A percentile compares a stretch with the other conserved stretches of the same genome.
These are phyloP conservation scores for Hydroisotoma schaefferi DNA, from an alignment of 2,888 invertebrate species.

Conservation along the genomic window DNA sequence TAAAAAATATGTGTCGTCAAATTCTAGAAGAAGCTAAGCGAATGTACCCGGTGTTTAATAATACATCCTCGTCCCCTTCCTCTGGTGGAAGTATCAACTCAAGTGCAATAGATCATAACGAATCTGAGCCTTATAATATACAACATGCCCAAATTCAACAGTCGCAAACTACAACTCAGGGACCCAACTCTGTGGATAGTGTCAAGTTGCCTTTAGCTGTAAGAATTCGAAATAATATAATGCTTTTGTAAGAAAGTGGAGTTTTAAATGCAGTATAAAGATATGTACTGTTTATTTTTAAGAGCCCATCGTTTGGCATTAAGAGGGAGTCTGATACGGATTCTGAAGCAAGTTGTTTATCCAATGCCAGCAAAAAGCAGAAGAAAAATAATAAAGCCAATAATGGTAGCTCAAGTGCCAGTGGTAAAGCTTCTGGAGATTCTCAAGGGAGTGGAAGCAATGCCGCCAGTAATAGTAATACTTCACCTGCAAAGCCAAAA, in stretches of 20 bases:
- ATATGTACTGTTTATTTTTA: conserved; percentile 48
- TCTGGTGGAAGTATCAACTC: conserved; percentile 6
- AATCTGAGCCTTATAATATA: conserved; percentile 33
- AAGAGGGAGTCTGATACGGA: conserved; percentile 67
- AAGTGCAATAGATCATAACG: conserved; percentile 46
- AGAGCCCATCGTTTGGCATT: conserved; percentile 60
- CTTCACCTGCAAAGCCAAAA: conserved; percentile 45
- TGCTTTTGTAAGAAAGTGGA: background rate
- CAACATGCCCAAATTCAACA: conserved; percentile 23
- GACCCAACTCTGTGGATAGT: conserved; percentile 29
- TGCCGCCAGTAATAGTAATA: conserved; percentile 32
- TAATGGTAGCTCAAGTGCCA: conserved; percentile 20
- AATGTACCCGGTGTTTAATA: conserved; percentile 58
- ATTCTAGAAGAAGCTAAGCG: conserved; percentile 75
- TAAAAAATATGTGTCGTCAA: conserved; percentile 67
- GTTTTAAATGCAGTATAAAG: background rate
- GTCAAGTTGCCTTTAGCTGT: conserved; percentile 47
- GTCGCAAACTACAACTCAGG: conserved; percentile 13
- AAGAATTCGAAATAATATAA: background rate
- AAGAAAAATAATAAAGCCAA: conserved; percentile 46
- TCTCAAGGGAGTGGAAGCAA: conserved; percentile 23
- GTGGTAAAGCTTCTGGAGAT: background rate
- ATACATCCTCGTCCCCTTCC: conserved; percentile 43
- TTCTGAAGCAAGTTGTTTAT: conserved; percentile 57
- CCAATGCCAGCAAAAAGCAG: conserved; percentile 48